Conservation (phyloP, 2,113 vertebrate species). For the Crotalus helleri region DNA sequence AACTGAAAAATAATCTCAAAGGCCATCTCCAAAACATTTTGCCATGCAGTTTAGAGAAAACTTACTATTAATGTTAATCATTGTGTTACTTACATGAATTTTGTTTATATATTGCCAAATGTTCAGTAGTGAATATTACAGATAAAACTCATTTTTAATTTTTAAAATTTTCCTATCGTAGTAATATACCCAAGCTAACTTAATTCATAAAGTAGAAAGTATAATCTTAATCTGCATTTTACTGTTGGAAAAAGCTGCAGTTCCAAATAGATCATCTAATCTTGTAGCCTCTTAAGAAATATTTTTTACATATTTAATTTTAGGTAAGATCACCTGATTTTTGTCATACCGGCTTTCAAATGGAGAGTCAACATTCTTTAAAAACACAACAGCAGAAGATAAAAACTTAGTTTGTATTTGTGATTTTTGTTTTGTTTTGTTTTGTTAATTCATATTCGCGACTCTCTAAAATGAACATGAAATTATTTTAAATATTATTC, state of each 20-base stretch:
- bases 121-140: background rate
- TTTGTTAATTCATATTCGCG: background rate
- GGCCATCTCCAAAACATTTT: background rate
- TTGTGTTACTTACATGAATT: background rate
- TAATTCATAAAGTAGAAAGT: background rate
- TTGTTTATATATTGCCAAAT: background rate
- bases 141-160: background rate
- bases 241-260: background rate
- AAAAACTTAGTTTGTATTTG: background rate
- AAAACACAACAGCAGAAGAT: background rate
- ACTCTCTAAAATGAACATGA: background rate
- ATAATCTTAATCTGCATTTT: background rate
- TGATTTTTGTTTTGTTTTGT: background rate
- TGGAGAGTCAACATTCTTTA: background rate
- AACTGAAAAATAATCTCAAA: constrained; percentile 4
- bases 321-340: background rate
- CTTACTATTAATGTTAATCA: constrained; percentile 10
- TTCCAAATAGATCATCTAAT: background rate
- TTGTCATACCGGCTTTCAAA: background rate
- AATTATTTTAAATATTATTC: constrained; percentile 1
- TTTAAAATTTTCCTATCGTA: background rate
- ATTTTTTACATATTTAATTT: background rate
- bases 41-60: constrained; percentile 21
- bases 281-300: background rate
- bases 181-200: background rate